Conservation (phyloP, 2,888 invertebrate genomes). For the Rhorus exstirpatorius region DNA sequence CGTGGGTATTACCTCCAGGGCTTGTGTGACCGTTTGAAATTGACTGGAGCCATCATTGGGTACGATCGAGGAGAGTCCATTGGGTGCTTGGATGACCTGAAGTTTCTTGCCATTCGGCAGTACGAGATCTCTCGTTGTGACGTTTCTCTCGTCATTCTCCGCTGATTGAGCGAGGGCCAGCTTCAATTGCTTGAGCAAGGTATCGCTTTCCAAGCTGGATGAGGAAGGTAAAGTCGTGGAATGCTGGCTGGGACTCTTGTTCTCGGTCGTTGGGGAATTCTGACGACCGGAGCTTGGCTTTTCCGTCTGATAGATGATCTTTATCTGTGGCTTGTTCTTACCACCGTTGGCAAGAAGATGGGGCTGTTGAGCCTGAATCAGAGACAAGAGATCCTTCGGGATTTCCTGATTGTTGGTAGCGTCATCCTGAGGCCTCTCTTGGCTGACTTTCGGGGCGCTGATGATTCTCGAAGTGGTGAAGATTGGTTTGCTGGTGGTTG, state of each 20-base stretch:
- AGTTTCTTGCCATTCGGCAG: slow-evolving; percentile 92
- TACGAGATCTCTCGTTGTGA: slow-evolving; percentile 91
- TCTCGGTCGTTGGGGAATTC: slow-evolving; percentile 39
- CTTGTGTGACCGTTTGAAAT: slow-evolving; percentile 70
- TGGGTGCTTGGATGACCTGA: slow-evolving; percentile 86
- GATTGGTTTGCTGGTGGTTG: slow-evolving; percentile 70
- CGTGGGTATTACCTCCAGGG: slow-evolving; percentile 84
- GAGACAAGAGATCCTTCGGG: slow-evolving; percentile 78
- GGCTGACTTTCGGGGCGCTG: slow-evolving; percentile 66
- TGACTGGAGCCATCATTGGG: slow-evolving; percentile 75
- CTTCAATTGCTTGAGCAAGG: slow-evolving; percentile 91
- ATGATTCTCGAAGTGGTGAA: slow-evolving; percentile 60
- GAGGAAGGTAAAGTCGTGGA: slow-evolving; percentile 47
- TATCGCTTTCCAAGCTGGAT: slow-evolving; percentile 88
- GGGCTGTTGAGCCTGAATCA: slow-evolving; percentile 78
- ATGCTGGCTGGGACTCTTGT: slow-evolving; percentile 54
- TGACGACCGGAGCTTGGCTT: slow-evolving; percentile 71
- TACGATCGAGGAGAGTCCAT: slow-evolving; percentile 77
- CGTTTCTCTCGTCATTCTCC: slow-evolving; percentile 90
- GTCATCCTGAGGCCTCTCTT: slow-evolving; percentile 73
- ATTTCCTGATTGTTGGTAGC: slow-evolving; percentile 65
- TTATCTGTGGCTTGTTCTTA: slow-evolving; percentile 85
- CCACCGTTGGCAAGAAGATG: slow-evolving; percentile 73
- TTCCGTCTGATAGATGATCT: slow-evolving; percentile 87
- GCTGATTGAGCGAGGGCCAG: slow-evolving; percentile 90